phyloP scores from a whole-genome alignment of 2,888 invertebrate species.

The Mamestra brassicae region DNA sequence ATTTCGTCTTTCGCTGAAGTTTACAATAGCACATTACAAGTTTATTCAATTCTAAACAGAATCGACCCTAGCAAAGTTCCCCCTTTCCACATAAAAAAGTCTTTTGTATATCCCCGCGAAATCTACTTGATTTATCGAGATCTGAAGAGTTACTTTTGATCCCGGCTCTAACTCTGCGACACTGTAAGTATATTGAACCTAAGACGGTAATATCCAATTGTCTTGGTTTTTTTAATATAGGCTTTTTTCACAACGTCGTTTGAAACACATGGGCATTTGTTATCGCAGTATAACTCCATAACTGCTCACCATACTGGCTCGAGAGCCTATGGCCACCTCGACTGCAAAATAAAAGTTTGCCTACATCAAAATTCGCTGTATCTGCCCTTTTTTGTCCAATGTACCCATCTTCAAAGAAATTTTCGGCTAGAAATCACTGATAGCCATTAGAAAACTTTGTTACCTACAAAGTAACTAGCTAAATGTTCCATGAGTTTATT shows the following conservation, averaged over 20 bases:
- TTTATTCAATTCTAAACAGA: constrained; percentile 9
- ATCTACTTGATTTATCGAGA: constrained; percentile 42
- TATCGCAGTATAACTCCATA: no score
- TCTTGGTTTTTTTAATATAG: background rate
- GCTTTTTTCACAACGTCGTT: background rate
- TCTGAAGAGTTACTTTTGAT: constrained; percentile 26
- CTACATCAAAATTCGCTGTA: no score
- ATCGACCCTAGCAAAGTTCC: background rate
- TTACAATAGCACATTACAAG: background rate
- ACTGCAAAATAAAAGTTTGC: no score
- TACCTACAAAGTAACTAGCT: background rate
- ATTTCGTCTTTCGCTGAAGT: background rate
- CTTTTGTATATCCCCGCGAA: constrained; percentile 24
- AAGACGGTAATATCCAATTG: background rate
- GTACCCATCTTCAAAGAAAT: background rate
- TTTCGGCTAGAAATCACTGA: background rate
- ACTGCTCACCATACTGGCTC: no score
- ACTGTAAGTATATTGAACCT: background rate
- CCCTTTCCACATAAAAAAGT: constrained; percentile 18
- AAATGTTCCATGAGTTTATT: background rate
- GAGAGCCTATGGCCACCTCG: no score
- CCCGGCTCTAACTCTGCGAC: background rate
- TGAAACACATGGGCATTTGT: no score
- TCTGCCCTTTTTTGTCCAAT: background rate
- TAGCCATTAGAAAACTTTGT: background rate